Percentiles rank a stretch among this genome's conserved stretches.
Evolutionary conservation across 2,797 vertebrate genomes (phyloP).

Genomic region (Pyrocephalus nanus): DNA sequence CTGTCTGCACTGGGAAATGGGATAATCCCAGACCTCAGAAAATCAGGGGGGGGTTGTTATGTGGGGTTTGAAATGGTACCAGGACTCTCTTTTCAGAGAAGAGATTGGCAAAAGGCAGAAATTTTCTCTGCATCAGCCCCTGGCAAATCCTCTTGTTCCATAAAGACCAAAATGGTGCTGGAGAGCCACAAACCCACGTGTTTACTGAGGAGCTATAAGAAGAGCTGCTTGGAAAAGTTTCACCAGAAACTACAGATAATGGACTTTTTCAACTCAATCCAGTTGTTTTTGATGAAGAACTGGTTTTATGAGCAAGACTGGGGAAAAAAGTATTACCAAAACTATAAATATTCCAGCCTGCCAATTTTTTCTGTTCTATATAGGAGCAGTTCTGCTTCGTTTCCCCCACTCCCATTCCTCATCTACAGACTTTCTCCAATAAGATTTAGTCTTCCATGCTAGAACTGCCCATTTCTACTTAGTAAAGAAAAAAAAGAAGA

Average conservation of each 20-base stretch:
- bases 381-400: background rate
- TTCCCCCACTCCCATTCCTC: background rate
- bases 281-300: background rate
- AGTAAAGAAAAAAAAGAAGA: background rate
- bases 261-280: background rate
- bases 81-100: background rate
- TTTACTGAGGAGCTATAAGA: background rate
- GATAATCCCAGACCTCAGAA: background rate
- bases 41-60: background rate
- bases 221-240: background rate
- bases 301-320: background rate
- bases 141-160: background rate
- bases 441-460: background rate
- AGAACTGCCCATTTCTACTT: background rate
- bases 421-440: background rate
- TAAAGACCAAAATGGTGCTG: background rate
- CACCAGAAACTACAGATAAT: background rate
- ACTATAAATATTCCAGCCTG: background rate
- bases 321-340: background rate
- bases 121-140: background rate
- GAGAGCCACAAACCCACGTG: background rate
- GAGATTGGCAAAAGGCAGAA: background rate
- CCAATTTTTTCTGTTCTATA: background rate
- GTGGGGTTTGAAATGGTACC: background rate
- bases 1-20: background rate